Percentiles rank a stretch among this genome's conserved stretches.
These are phyloP conservation scores for Heliconius melpomene DNA, from an alignment of 1,140 invertebrate genomes.

Conservation along the genomic window DNA sequence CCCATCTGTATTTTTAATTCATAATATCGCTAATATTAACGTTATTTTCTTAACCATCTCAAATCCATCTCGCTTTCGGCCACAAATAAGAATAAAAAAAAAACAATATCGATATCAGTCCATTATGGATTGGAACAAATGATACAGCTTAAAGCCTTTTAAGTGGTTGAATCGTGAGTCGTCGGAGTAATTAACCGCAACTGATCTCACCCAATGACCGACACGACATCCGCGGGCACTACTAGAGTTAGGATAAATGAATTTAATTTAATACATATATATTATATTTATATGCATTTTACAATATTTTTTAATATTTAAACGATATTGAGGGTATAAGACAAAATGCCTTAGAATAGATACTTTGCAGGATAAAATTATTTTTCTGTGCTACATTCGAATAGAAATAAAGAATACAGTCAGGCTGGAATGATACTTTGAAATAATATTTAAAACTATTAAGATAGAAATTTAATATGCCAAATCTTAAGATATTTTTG, in stretches of 20 bases:
- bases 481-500: no score
- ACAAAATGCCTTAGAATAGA: neutral
- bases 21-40: no score
- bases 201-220: slow-evolving; percentile 58
- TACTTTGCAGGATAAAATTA: no score
- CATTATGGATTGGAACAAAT: slow-evolving; percentile 74
- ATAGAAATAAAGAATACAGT: no score
- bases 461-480: no score
- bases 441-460: no score
- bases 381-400: no score
- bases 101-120: slow-evolving; percentile 69
- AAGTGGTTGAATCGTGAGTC: slow-evolving; percentile 72
- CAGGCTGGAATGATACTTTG: no score
- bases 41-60: neutral
- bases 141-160: slow-evolving; percentile 76
- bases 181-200: slow-evolving; percentile 67
- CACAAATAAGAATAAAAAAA: slow-evolving; percentile 37
- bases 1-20: no score
- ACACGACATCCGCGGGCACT: slow-evolving; percentile 27
- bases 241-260: slow-evolving; percentile 9
- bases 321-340: neutral
- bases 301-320: neutral
- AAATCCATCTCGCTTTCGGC: slow-evolving; percentile 21
- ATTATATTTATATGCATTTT: neutral
- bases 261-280: neutral